Base-by-base conservation (phyloP, 2,113 vertebrate species). In the Tragelaphus strepsiceros region DNA sequence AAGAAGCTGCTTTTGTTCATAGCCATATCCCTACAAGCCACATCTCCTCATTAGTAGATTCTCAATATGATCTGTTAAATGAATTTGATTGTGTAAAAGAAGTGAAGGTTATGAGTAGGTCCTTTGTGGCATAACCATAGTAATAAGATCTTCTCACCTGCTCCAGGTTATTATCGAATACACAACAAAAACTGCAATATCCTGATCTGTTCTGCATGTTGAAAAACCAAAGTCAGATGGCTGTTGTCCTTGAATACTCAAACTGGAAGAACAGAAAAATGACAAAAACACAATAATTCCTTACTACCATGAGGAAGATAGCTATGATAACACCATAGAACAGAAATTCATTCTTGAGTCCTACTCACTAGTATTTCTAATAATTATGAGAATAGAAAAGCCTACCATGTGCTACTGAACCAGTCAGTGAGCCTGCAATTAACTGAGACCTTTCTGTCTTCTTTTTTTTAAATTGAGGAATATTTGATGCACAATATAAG, bases 181-280 rank as follows among this genome's bases (percentile, higher is more conserved):
- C 99, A 0, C 99, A 99, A 98, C 99, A 99, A 96, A 99, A 99
- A 81, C 98, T 99, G 98, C 99, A 99, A 97, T 99, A 99, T 17
- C 99, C 99, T 97, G 99, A 99, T 90, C 99, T 99, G 77, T 96
- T 99, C 49, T 99, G 98, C 80, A 97, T 97, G 32, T 86, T 71
- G 91, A 98, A 98, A 24, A 98, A 74, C 98, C 98, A 32, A 98
- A 98, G 43, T 6, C 64, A 96, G 98, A 91, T 95, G 98, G 96
- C 83, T 99, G 97, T 46, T 95, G 97, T 39, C 86, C 84, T 95
- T 93, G 95, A 97, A 83, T 62, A 39, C 53, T 97, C 94, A 97
- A 96, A 96, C 98, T 99, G 97, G 91, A 98, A 98, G 30, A 87
- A 97, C 49, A 71, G 28, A 35, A 92, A 95, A 82, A 96, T 67